phyloP scores from a whole-genome alignment of 2,888 invertebrate species.

The Iphiclides podalirius region DNA sequence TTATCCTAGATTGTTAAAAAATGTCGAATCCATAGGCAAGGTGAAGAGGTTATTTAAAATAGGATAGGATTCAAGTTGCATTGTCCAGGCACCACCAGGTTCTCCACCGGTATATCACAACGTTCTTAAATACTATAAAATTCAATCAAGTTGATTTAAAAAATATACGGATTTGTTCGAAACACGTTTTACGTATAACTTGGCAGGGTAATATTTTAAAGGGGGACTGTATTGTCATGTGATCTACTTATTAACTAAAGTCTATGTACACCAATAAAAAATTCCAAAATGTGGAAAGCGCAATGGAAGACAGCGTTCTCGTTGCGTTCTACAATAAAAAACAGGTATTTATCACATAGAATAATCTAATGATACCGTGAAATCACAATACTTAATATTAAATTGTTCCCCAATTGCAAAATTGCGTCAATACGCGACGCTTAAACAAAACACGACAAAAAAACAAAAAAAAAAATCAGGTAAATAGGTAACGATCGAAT shows the following conservation, averaged over 20 bases:
- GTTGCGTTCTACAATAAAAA: slow-evolving; percentile 49
- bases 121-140: slow-evolving; percentile 48
- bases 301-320: slow-evolving; percentile 72
- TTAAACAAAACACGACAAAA: slow-evolving; percentile 48
- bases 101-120: slow-evolving; percentile 55
- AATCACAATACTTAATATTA: slow-evolving; percentile 75
- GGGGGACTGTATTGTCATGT: slow-evolving; percentile 65
- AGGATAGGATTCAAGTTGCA: slow-evolving; percentile 32
- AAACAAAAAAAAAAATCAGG: slow-evolving; percentile 63
- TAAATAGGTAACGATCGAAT: slow-evolving; percentile 75
- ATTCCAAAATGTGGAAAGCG: slow-evolving; percentile 57
- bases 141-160: slow-evolving; percentile 34
- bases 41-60: not conserved
- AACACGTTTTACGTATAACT: slow-evolving; percentile 48
- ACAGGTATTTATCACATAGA: slow-evolving; percentile 73
- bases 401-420: slow-evolving; percentile 74
- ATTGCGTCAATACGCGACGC: slow-evolving; percentile 57
- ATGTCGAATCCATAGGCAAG: not conserved
- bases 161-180: slow-evolving; percentile 59
- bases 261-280: slow-evolving; percentile 53
- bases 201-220: slow-evolving; percentile 43
- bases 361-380: slow-evolving; percentile 67
- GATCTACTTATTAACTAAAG: slow-evolving; percentile 50
- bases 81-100: slow-evolving; percentile 50
- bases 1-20: not conserved